These are phyloP conservation scores for Potamarius usumacintae DNA, from an alignment of 2,113 vertebrate genomes.

Conservation along the genomic window DNA sequence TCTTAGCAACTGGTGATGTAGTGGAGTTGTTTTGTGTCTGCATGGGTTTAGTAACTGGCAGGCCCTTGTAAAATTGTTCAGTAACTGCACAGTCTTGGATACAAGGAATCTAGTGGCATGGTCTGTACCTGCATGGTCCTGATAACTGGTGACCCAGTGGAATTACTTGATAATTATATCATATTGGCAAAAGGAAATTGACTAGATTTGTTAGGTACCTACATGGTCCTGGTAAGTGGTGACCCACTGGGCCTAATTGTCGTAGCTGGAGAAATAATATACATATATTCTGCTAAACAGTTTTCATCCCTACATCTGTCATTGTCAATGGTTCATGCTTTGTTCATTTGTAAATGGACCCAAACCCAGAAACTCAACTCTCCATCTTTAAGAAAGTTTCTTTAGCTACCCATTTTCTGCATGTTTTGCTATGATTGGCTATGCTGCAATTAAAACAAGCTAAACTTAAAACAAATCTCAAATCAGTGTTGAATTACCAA, in stretches of 20 bases:
- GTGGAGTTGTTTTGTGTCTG: not conserved
- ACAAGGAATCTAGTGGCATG: not conserved
- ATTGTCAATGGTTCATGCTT: not conserved
- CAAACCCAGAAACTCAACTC: not conserved
- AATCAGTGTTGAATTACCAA: not conserved
- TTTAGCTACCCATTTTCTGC: no score
- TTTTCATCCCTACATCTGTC: not conserved
- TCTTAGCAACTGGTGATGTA: not conserved
- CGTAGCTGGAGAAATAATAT: not conserved
- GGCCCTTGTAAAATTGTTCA: not conserved
- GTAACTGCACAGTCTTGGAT: not conserved
- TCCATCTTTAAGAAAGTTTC: not conserved
- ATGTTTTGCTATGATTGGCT: not conserved
- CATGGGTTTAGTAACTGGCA: not conserved
- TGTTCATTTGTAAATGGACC: not conserved
- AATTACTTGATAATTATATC: not conserved
- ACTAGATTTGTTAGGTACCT: not conserved
- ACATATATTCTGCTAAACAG: not conserved
- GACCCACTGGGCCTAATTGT: not conserved
- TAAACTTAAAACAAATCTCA: not conserved
- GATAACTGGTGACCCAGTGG: not conserved
- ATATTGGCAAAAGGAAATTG: not conserved
- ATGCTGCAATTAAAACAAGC: not conserved
- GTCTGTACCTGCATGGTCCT: not conserved
- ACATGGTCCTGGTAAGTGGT: not conserved